Conservation (phyloP, 2,797 vertebrate genomes). For the Dicrostonyx torquatus region DNA sequence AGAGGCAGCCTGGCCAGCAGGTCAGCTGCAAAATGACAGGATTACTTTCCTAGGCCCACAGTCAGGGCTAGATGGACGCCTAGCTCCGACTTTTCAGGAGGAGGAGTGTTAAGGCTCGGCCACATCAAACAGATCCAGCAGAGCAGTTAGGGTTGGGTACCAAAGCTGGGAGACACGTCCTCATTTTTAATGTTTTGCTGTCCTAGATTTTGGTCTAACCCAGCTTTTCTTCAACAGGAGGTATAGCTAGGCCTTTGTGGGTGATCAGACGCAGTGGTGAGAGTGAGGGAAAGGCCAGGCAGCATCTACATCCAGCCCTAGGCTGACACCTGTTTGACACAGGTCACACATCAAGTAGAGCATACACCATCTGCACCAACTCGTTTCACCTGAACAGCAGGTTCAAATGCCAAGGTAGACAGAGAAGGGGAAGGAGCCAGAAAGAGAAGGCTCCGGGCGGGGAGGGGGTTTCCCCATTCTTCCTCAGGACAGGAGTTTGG, state of each 20-base stretch:
- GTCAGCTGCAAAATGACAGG: background rate
- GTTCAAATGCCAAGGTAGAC: constrained; percentile 43
- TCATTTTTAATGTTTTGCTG: background rate
- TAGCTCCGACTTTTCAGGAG: background rate
- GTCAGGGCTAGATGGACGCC: background rate
- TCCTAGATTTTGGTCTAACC: background rate
- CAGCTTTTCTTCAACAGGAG: constrained; percentile 28
- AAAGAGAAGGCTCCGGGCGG: background rate
- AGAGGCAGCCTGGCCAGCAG: background rate
- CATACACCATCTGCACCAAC: background rate
- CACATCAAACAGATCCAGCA: background rate
- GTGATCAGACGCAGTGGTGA: background rate
- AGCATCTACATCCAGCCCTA: background rate
- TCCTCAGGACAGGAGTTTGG: constrained; percentile 46
- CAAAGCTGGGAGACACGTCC: background rate
- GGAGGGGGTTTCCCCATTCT: background rate
- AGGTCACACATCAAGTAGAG: constrained; percentile 13
- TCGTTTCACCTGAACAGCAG: constrained; percentile 45
- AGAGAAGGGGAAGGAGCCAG: background rate
- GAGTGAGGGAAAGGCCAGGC: background rate
- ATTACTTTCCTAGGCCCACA: background rate
- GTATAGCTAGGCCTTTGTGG: background rate
- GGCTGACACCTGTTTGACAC: constrained; percentile 24
- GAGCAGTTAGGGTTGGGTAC: background rate
- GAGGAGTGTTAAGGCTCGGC: background rate